Evolutionary conservation across 2,888 invertebrate genomes (phyloP), one percentile per base, ranked within the genome.

Genomic region (Papilio elwesi): DNA sequence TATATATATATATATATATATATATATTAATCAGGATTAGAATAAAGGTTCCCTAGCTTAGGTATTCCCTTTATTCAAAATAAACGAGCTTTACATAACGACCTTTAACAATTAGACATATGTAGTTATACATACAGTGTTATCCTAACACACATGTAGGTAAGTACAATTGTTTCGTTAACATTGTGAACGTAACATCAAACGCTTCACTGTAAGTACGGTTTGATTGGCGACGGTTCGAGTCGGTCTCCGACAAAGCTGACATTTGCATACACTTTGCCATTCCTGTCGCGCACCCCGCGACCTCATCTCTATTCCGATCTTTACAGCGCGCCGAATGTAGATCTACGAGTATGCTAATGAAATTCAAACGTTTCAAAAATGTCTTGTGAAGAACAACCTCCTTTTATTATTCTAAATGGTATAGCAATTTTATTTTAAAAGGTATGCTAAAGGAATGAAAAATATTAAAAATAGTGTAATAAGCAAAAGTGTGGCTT

Each of bases 261-360:
- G 69, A 80, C 83, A 93, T 93, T 93, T 91, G 90, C 93, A 93
- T 93, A 86, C 89, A 90, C 90, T 93, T 92, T 91, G 91, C 89
- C 87, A 93, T 93, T 93, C 93, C 88, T 84, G 88, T 90, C 92
- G 86, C 83, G 85, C 83, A 79, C 81, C 79, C 47, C 49, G 26
- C 82, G 79, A 81, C 81, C 89, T 91, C 90, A 91, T 92, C 90
- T 82, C 86, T 85, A 89, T 93, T 91, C 92, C 85, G 80, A 72
- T 76, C 84, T 83, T 85, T 83, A 83, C 80, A 83, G 80, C 79
- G 79, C 81, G 79, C 81, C 82, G 83, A 87, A 90, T 87, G 86
- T 87, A 80, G 78, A 78, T 83, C 80, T 86, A 57, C 57, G 57
- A 59, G 38, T 15, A 90, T 87, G 87, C 85, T 91, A 91, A 91